phyloP scores from a whole-genome alignment of 2,888 invertebrate genomes.

The Drosophila kambysellisi region DNA sequence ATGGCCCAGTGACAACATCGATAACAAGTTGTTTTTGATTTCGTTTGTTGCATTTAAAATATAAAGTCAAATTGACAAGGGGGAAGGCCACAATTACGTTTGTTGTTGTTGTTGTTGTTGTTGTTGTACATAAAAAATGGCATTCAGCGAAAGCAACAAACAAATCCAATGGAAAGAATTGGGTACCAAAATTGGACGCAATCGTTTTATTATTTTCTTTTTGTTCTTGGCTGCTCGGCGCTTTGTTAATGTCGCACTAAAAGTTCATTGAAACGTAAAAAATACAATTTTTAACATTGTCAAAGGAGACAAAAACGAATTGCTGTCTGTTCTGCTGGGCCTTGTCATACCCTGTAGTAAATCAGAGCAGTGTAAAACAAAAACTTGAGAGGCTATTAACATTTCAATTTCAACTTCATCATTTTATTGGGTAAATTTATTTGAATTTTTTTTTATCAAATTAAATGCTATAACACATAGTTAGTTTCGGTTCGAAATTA shows the following conservation, averaged over 20 bases:
- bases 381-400: too few relatives aligned
- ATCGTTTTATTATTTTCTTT: conserved; percentile 31
- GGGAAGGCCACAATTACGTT: conserved; percentile 68
- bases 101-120: conserved; percentile 35
- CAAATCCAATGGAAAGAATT: conserved; percentile 21
- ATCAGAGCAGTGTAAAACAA: not conserved
- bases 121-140: conserved; percentile 36
- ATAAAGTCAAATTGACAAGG: conserved; percentile 66
- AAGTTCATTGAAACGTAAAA: conserved; percentile 69
- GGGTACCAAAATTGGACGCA: conserved; percentile 9
- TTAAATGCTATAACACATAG: not conserved
- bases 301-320: conserved; percentile 26
- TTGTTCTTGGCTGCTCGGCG: conserved; percentile 34
- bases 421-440: not conserved
- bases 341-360: conserved; percentile 3
- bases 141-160: conserved; percentile 10
- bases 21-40: conserved; percentile 77
- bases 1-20: conserved; percentile 70
- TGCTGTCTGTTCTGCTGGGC: not conserved
- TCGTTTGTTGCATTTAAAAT: conserved; percentile 67
- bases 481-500: not conserved
- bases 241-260: conserved; percentile 70
- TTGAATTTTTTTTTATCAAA: not conserved
- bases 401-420: not conserved
- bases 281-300: conserved; percentile 62